Conservation (phyloP, 37 sponge, comb jelly and placozoan species). For the Oscarella lobularis region DNA sequence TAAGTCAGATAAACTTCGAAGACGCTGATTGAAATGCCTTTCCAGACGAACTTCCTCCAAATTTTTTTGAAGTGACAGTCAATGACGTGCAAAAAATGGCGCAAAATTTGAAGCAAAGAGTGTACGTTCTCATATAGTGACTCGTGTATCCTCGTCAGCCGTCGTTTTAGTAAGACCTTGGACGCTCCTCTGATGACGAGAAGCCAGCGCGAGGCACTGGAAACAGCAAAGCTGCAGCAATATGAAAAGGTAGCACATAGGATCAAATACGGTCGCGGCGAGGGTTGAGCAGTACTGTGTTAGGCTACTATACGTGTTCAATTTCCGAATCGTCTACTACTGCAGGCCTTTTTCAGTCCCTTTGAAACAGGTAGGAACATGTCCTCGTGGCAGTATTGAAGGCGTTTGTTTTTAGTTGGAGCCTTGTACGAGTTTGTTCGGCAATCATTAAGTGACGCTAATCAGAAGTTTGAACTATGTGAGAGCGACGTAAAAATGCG, state of each 20-base stretch:
- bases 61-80: slow-evolving; percentile 43
- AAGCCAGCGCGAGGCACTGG: slow-evolving; percentile 12
- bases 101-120: too few species aligned
- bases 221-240: not conserved
- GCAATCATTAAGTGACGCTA: not conserved
- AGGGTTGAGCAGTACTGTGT: not conserved
- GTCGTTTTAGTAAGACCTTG: not conserved
- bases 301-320: slow-evolving; percentile 35
- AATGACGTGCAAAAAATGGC: slow-evolving; percentile 34
- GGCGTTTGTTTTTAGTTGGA: not conserved
- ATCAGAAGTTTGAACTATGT: not conserved
- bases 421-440: not conserved
- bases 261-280: not conserved
- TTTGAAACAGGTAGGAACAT: slow-evolving; percentile 31
- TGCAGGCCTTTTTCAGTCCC: slow-evolving; percentile 48
- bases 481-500: not conserved
- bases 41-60: slow-evolving; percentile 28
- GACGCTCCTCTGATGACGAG: slow-evolving; percentile 33
- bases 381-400: not conserved
- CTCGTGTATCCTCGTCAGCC: not conserved
- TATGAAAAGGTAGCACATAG: slow-evolving; percentile 21
- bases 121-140: too few species aligned
- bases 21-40: too few species aligned
- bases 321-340: slow-evolving; percentile 45
- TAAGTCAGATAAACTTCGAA: too few species aligned